Percentiles rank a stretch among this genome's conserved stretches.
Evolutionary conservation across 1,140 invertebrate genomes (phyloP).

Genomic region (Drosophila jambulina): DNA sequence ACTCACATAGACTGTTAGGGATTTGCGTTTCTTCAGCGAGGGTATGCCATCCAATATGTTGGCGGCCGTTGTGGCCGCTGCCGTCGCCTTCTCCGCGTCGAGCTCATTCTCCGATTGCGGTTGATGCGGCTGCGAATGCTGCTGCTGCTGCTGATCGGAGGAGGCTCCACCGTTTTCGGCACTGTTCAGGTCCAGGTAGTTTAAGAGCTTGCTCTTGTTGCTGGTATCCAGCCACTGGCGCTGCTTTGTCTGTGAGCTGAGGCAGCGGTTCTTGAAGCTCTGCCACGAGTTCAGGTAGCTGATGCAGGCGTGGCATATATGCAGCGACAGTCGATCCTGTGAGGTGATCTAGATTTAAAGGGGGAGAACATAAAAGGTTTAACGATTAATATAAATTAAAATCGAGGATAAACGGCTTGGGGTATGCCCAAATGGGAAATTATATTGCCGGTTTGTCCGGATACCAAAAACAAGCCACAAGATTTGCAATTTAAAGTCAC

Average conservation of each 20-base stretch:
- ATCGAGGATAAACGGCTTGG: too few species aligned
- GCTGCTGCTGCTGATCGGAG: constrained; percentile 31
- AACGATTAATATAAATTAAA: neutral
- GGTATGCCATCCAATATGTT: constrained; percentile 82
- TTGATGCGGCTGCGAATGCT: constrained; percentile 29
- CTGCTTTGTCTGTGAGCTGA: constrained; percentile 80
- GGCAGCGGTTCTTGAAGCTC: constrained; percentile 84
- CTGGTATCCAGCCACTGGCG: constrained; percentile 76
- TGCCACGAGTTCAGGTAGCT: constrained; percentile 85
- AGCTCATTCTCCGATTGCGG: constrained; percentile 48
- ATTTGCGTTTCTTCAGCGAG: constrained; percentile 83
- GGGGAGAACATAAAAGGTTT: neutral
- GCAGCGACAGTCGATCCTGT: constrained; percentile 74
- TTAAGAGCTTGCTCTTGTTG: constrained; percentile 63
- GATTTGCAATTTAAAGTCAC: neutral
- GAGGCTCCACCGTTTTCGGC: constrained; percentile 58
- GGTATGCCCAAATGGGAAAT: neutral
- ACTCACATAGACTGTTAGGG: constrained; percentile 85
- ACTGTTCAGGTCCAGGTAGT: constrained; percentile 75
- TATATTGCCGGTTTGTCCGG: neutral
- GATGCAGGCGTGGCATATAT: constrained; percentile 84
- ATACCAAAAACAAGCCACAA: neutral
- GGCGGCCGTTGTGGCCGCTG: constrained; percentile 48
- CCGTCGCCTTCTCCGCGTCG: constrained; percentile 42
- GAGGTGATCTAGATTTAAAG: constrained; percentile 70